Percentiles rank a stretch among this genome's conserved stretches.
phyloP scores from a whole-genome alignment of 2,797 vertebrate species.

The Australoheros facetus region DNA sequence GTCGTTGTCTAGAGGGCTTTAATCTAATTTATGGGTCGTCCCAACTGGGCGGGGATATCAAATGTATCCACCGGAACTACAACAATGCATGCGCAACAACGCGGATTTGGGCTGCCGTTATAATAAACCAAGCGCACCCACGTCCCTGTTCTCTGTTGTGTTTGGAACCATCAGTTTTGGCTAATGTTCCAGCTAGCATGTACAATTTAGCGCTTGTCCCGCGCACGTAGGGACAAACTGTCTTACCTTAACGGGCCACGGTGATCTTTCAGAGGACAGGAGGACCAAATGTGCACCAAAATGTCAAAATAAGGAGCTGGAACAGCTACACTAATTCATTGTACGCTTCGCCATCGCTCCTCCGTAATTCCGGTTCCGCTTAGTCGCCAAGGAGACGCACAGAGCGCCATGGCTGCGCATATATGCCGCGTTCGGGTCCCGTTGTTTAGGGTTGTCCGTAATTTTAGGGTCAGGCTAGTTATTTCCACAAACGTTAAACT shows the following conservation, averaged over 20 bases:
- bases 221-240: not conserved
- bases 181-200: slow-evolving; percentile 21
- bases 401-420: slow-evolving; percentile 41
- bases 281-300: not conserved
- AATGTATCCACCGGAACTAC: rapidly evolving
- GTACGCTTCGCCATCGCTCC: slow-evolving; percentile 23
- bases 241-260: slow-evolving; percentile 63
- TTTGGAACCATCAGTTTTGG: not conserved
- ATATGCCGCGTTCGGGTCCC: not conserved
- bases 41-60: not conserved
- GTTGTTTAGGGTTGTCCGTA: not conserved
- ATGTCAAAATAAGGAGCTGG: not conserved
- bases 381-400: slow-evolving; percentile 28
- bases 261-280: not conserved
- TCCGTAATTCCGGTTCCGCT: slow-evolving; percentile 68
- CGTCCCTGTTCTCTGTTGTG: not conserved
- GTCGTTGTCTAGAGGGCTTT: not conserved
- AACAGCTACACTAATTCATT: slow-evolving; percentile 47
- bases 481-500: not conserved
- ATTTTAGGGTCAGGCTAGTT: rapidly evolving
- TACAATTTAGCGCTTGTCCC: not conserved
- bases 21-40: rapidly evolving
- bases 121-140: not conserved
- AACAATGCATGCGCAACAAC: rapidly evolving
- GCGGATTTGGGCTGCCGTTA: not conserved